Evolutionary conservation across 1,140 invertebrate species (phyloP), one percentile per base, ranked within the genome.

Genomic region (Pogonomyrmex californicus): DNA sequence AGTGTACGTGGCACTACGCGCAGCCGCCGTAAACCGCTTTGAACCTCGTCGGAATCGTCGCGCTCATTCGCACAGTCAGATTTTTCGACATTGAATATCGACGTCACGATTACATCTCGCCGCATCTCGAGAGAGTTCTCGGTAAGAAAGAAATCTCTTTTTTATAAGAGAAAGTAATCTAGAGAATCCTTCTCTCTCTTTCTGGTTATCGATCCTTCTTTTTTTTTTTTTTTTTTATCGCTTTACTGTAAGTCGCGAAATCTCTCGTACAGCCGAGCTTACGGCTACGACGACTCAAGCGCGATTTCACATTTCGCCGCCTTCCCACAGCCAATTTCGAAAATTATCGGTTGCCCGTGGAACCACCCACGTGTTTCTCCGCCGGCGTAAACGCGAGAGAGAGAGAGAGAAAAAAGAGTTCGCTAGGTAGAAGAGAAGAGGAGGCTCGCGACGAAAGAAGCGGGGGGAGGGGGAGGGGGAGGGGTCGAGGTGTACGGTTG

Each of bases 341-440:
- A 85, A 87, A 87, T 87, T 85, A 87, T 75, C 79, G 79, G 70
- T 60, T 85, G 4, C 12, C n/a, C 60, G 68, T 54, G 68, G 23
- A 87, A 87, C 73, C 86, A 87, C 86, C 86, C 79, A 85, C 86
- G 79, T 71, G 23, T 51, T 86, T 14, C 78, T 71, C n/a, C 51
- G 9, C 38, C 63, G 38, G 62, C 41, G 79, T 36, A 41, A 86
- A 68, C 41, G 49, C 76, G 63, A 68, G 51, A 49, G 51, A 30
- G 2, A 23, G 23, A 38, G n/a, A n/a, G n/a, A 68, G 23, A 60
- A 62, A 65, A 65, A 68, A 58, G 44, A 81, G 9, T 75, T 4
- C 23, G 7, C 49, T 17, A 78, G n/a, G 17, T 49, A 30, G 71
- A 85, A 41, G 44, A 78, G 49, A 33, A 66, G 47, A 75, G 30